Percentiles rank a stretch among this genome's conserved stretches.
Conservation (phyloP, 2,113 vertebrate species). For the Varanus komodoensis region DNA sequence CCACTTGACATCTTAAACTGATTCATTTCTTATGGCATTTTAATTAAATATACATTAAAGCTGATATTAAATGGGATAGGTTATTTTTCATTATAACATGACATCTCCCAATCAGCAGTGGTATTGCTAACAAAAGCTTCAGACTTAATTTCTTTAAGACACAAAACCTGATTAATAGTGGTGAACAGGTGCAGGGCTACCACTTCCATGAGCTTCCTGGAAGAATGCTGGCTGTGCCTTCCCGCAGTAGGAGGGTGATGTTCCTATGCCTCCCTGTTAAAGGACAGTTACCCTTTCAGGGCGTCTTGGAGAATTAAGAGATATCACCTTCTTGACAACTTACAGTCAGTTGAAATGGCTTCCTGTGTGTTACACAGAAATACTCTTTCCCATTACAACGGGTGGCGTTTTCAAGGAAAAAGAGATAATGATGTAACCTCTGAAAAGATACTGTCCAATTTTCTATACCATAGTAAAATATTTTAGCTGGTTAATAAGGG, state of each 20-base stretch:
- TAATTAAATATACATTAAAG: conserved; percentile 36
- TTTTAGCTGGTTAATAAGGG: background rate
- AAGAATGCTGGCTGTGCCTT: background rate
- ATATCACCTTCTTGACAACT: background rate
- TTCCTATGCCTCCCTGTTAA: background rate
- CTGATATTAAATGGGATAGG: conserved; percentile 12
- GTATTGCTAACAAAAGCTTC: background rate
- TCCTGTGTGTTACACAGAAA: background rate
- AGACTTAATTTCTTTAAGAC: background rate
- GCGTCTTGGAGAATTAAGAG: too few relatives aligned
- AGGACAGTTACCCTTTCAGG: too few relatives aligned
- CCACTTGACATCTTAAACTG: background rate
- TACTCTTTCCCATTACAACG: background rate
- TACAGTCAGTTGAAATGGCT: background rate
- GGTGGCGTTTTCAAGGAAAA: background rate
- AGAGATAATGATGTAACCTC: background rate
- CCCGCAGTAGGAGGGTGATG: background rate
- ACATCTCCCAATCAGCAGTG: conserved; percentile 8
- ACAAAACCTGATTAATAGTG: background rate
- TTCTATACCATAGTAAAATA: background rate
- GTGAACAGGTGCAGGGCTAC: background rate
- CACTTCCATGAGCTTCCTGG: rapidly evolving
- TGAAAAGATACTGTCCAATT: background rate
- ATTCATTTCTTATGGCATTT: conserved; percentile 36
- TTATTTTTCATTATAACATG: conserved; percentile 20